A percentile compares a stretch with the other conserved stretches of the same genome.
Conservation (phyloP, 2,888 invertebrate species). For the Drosophila quinaria region DNA sequence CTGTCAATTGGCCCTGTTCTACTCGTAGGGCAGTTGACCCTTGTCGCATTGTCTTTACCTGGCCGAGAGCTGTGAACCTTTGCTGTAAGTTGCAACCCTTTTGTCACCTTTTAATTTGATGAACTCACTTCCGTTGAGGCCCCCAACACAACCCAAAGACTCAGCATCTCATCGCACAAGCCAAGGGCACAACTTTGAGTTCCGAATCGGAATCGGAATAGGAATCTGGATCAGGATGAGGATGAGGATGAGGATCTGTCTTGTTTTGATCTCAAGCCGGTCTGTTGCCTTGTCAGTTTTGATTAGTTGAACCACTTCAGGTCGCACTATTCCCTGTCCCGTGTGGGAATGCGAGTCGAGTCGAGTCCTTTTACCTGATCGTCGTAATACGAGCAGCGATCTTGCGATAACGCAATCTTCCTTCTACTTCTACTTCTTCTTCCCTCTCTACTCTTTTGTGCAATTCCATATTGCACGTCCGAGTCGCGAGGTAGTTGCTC, state of each 20-base stretch:
- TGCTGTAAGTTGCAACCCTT: constrained; percentile 69
- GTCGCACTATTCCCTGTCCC: constrained; percentile 50
- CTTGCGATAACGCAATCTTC: constrained; percentile 61
- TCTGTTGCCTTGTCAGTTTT: constrained; percentile 78
- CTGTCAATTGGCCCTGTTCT: constrained; percentile 58
- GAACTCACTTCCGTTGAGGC: constrained; percentile 71
- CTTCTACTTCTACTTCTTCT: constrained; percentile 28
- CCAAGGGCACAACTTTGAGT: constrained; percentile 16
- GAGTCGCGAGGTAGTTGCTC: constrained; percentile 51
- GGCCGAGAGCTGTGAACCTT: constrained; percentile 40
- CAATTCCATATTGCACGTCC: constrained; percentile 67
- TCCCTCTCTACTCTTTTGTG: constrained; percentile 56
- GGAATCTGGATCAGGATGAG: constrained; percentile 15
- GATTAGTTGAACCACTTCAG: constrained; percentile 78
- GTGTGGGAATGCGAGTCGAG: constrained; percentile 62
- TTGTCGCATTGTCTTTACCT: constrained; percentile 74
- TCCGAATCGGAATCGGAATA: constrained; percentile 21
- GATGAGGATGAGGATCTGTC: constrained; percentile 23
- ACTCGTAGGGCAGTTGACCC: constrained; percentile 57
- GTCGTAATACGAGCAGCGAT: constrained; percentile 65
- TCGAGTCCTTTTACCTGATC: constrained; percentile 51
- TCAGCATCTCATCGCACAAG: constrained; percentile 33
- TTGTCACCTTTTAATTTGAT: constrained; percentile 77
- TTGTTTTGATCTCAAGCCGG: constrained; percentile 67
- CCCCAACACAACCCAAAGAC: constrained; percentile 8